phyloP scores from a whole-genome alignment of 2,888 invertebrate genomes.

The Drosophila rubida region DNA sequence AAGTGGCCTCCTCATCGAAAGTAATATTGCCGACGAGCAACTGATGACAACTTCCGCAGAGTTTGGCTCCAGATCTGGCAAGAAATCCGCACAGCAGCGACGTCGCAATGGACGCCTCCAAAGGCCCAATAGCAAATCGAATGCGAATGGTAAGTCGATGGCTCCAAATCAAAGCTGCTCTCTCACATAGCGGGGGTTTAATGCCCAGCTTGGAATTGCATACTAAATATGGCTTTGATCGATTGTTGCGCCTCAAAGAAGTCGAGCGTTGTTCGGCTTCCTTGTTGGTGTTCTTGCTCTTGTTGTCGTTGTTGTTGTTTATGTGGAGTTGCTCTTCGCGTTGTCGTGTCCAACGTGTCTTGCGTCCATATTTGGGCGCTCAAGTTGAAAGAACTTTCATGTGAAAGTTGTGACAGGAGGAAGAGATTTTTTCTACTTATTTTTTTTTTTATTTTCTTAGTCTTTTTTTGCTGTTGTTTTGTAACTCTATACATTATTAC shows the following conservation, averaged over 20 bases:
- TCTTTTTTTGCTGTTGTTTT: constrained; percentile 37
- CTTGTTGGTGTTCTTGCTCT: constrained; percentile 29
- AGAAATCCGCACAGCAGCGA: constrained; percentile 65
- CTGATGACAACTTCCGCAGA: constrained; percentile 45
- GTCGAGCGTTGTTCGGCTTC: constrained; percentile 62
- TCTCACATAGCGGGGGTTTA: constrained; percentile 19
- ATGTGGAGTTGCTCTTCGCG: background rate
- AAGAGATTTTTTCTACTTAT: constrained; percentile 58
- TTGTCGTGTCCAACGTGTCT: constrained; percentile 63
- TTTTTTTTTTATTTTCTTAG: constrained; percentile 8
- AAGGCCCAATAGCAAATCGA: constrained; percentile 55
- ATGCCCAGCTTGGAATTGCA: constrained; percentile 32
- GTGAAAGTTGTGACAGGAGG: constrained; percentile 81
- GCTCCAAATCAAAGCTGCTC: constrained; percentile 7
- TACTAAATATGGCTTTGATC: constrained; percentile 76
- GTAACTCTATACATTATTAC: constrained; percentile 79
- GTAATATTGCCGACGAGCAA: constrained; percentile 71
- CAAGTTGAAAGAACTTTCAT: constrained; percentile 82
- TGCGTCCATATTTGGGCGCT: constrained; percentile 76
- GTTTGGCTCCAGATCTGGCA: constrained; percentile 37
- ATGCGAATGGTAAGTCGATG: constrained; percentile 65
- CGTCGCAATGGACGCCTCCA: constrained; percentile 75
- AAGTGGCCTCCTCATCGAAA: constrained; percentile 82
- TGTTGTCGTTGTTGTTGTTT: constrained; percentile 22
- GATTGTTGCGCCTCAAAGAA: constrained; percentile 65